phyloP scores from a whole-genome alignment of 2,113 vertebrate genomes.

The Agelaius tricolor region DNA sequence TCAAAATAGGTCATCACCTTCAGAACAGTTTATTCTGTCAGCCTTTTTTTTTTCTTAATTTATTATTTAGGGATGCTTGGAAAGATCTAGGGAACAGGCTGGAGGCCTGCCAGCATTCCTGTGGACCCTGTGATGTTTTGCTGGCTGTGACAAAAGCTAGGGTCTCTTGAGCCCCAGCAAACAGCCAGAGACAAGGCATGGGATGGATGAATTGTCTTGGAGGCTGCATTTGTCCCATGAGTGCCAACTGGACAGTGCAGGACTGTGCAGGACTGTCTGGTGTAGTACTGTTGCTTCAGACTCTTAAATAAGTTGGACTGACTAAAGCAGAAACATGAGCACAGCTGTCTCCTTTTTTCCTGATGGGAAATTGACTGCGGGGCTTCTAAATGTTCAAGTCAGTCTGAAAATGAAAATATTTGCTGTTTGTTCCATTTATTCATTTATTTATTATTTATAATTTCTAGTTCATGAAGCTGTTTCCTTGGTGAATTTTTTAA shows the following conservation, averaged over 20 bases:
- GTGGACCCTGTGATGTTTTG: neutral
- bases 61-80: neutral
- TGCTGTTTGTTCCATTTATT: neutral
- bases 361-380: neutral
- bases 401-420: neutral
- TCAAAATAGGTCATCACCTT: neutral
- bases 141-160: neutral
- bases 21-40: neutral
- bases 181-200: neutral
- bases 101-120: neutral
- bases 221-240: neutral
- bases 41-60: neutral
- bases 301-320: neutral
- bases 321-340: neutral
- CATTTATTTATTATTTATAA: neutral
- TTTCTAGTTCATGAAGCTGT: neutral
- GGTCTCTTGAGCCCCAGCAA: neutral
- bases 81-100: neutral
- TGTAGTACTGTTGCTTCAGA: neutral
- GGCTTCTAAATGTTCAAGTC: neutral
- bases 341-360: neutral
- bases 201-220: neutral
- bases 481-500: neutral
- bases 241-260: neutral
- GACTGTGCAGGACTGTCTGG: neutral